phyloP scores from a whole-genome alignment of 2,113 vertebrate species.

The Lophotis ruficrista region DNA sequence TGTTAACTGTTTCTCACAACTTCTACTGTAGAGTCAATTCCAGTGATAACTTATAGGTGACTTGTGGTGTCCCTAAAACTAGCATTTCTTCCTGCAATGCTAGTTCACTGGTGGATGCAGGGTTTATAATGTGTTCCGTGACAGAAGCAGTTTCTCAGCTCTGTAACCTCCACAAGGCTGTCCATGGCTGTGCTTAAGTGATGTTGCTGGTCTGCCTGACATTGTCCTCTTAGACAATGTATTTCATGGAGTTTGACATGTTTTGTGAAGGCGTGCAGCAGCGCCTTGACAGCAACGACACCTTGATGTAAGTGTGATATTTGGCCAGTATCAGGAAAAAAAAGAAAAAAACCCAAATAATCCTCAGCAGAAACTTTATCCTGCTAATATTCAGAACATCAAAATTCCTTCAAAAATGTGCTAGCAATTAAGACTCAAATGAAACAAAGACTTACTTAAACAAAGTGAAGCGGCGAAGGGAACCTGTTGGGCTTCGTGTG shows the following conservation, averaged over 20 bases:
- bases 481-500: neutral
- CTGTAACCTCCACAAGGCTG: neutral
- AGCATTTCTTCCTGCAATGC: neutral
- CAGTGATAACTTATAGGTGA: neutral
- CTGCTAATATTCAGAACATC: neutral
- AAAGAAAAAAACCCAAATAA: neutral
- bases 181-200: neutral
- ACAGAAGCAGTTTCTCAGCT: neutral
- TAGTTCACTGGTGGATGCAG: too few species aligned
- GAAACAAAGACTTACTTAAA: neutral
- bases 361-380: neutral
- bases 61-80: neutral
- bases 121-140: too few species aligned
- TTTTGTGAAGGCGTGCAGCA: too few species aligned
- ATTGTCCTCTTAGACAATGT: fast-evolving
- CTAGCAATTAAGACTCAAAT: neutral
- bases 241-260: too few species aligned
- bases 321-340: neutral
- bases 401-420: neutral
- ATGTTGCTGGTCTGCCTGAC: neutral
- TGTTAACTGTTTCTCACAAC: neutral
- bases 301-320: too few species aligned
- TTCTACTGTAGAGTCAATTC: neutral
- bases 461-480: neutral
- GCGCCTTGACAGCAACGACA: too few species aligned